Base-by-base conservation (phyloP, 2,888 invertebrate genomes). In the Scaptodrosophila latifasciaeformis region DNA sequence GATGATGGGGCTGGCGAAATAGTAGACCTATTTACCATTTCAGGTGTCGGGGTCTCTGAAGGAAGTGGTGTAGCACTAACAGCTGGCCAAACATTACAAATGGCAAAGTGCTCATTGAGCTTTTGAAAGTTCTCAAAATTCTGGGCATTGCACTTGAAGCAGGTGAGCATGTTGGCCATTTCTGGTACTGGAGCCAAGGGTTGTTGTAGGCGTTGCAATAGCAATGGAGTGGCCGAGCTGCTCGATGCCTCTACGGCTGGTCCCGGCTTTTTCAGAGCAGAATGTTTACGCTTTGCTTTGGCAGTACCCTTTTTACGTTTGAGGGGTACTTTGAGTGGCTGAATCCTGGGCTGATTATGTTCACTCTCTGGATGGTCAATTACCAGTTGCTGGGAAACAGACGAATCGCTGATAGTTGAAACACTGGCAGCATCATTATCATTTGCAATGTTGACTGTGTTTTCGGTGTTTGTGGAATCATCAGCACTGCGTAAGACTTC, bases 111-210 rank as follows among this genome's bases (percentile, higher is more conserved):
- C 65, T 91, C 91, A 78, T 92, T 92, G 43, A 93, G 86, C 85
- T 89, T 89, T 29, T 89, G 88, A 62, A 92, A 86, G 9, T 91
- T 90, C 66, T 90, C 90, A 83, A 92, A 92, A 53, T 90, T 90
- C 69, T 90, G 89, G 31, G 89, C 89, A 77, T 90, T 90, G 86
- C 94, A 94, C 83, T 92, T 92, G 37, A 91, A 89, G 82, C 94
- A 94, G 40, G 31, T 61, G 1, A 75, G 49, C 4, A 49, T n/a
- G 42, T 39, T 46, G 35, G 19, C 39, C 2, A 2, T 48, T 15
- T 9, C 18, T 17, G 37, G 9, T 1, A 29, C 18, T 2, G 59
- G 27, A 2, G 52, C 34, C 4, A 53, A 37, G 21, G 61, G 50
- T 34, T 61, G 62, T 35, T 70, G 67, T 19, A 72, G 49, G n/a